These are phyloP conservation scores for Heterohyrax brucei DNA, from an alignment of 2,797 vertebrate species.

Conservation along the genomic window DNA sequence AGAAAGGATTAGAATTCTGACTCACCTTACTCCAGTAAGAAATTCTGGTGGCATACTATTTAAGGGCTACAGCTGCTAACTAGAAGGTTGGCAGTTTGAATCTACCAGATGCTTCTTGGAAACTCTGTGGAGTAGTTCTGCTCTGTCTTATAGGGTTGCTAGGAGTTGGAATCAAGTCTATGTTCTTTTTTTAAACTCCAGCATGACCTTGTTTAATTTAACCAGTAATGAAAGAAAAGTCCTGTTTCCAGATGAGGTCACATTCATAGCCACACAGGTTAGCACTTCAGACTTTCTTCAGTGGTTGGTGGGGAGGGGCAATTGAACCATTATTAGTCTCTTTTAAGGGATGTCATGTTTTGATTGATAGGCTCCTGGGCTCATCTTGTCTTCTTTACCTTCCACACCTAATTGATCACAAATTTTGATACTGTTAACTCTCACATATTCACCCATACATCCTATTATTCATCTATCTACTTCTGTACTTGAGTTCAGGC, in stretches of 20 bases:
- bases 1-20: not conserved
- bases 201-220: not conserved
- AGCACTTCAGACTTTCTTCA: not conserved
- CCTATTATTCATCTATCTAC: not conserved
- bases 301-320: not conserved
- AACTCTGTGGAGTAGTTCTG: too few species aligned
- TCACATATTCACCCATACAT: not conserved
- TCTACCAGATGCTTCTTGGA: too few species aligned
- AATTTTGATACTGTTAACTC: not conserved
- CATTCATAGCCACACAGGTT: not conserved
- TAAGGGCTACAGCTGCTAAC: too few species aligned
- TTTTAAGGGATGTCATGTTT: constrained; percentile 20
- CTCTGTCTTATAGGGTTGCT: too few species aligned
- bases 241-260: not conserved
- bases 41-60: too few species aligned
- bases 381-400: not conserved
- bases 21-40: not conserved
- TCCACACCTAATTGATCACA: not conserved
- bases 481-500: not conserved
- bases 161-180: too few species aligned
- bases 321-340: not conserved
- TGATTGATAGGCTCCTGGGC: not conserved
- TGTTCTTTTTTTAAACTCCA: too few species aligned
- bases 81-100: too few species aligned
- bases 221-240: not conserved